phyloP scores from a whole-genome alignment of 2,113 vertebrate genomes.

The Tauraco erythrolophus region DNA sequence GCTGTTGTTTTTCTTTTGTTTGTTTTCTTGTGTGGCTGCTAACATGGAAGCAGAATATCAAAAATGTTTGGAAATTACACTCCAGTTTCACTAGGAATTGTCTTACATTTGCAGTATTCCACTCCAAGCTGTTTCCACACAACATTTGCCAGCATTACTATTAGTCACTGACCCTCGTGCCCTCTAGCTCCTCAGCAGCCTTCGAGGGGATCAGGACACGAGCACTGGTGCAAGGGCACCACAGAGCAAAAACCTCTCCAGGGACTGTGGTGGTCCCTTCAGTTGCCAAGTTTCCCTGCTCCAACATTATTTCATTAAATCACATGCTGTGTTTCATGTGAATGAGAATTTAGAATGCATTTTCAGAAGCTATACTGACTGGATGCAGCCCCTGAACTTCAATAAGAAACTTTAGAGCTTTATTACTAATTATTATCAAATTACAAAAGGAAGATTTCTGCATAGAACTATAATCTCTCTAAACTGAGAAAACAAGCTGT shows the following conservation, averaged over 20 bases:
- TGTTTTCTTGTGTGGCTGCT: not conserved
- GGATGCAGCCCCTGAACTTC: not conserved
- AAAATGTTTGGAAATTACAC: not conserved
- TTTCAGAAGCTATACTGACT: not conserved
- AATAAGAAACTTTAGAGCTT: not conserved
- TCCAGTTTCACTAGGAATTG: not conserved
- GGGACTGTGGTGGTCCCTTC: not conserved
- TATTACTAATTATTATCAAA: not conserved
- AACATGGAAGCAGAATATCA: not conserved
- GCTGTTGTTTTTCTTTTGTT: not conserved
- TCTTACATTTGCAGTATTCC: not conserved
- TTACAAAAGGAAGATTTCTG: not conserved
- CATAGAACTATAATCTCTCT: not conserved
- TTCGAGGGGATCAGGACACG: not conserved
- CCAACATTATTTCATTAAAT: not conserved
- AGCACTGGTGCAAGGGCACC: not conserved
- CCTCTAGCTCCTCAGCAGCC: not conserved
- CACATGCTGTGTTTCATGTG: not conserved
- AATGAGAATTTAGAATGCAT: not conserved
- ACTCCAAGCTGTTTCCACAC: not conserved
- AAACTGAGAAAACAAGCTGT: not conserved
- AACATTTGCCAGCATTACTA: not conserved
- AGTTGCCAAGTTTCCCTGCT: not conserved
- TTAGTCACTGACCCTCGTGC: not conserved
- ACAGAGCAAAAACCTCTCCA: not conserved